A percentile compares a stretch with the other conserved stretches of the same genome.
Conservation (phyloP, 2,113 vertebrate genomes). For the Psettodes erumei region DNA sequence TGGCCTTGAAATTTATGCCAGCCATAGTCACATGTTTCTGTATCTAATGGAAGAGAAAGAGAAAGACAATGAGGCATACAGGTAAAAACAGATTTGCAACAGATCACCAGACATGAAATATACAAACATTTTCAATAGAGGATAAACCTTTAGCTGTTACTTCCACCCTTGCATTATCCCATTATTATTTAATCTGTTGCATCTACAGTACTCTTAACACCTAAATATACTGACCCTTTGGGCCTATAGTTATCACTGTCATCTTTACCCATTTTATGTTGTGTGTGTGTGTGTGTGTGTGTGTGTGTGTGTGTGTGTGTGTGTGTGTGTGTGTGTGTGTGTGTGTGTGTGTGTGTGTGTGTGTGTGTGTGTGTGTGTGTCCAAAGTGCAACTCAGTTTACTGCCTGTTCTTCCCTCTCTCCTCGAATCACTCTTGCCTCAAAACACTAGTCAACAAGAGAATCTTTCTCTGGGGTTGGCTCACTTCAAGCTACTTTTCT, state of each 20-base stretch:
- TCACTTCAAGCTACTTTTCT: conserved; percentile 16
- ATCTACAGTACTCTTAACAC: conserved; percentile 12
- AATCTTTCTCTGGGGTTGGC: conserved; percentile 9
- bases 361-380: too few relatives aligned
- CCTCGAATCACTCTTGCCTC: conserved; percentile 9
- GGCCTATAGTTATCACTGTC: conserved; percentile 9
- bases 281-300: too few relatives aligned
- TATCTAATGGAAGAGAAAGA: conserved; percentile 82
- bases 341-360: too few relatives aligned
- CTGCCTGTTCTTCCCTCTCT: background rate
- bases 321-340: too few relatives aligned
- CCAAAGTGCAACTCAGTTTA: too few relatives aligned
- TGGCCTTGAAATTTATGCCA: conserved; percentile 99
- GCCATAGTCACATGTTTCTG: conserved; percentile 92
- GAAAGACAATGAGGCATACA: conserved; percentile 16
- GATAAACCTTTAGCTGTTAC: background rate
- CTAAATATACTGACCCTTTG: conserved; percentile 11
- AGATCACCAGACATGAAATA: background rate
- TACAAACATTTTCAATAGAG: background rate
- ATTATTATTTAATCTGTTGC: background rate
- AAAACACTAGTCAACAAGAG: conserved; percentile 28
- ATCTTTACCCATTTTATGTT: too few relatives aligned
- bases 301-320: too few relatives aligned
- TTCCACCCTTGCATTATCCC: background rate
- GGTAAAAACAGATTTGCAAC: background rate